phyloP scores from a whole-genome alignment of 2,888 invertebrate genomes.

The Psylliodes chrysocephalus region DNA sequence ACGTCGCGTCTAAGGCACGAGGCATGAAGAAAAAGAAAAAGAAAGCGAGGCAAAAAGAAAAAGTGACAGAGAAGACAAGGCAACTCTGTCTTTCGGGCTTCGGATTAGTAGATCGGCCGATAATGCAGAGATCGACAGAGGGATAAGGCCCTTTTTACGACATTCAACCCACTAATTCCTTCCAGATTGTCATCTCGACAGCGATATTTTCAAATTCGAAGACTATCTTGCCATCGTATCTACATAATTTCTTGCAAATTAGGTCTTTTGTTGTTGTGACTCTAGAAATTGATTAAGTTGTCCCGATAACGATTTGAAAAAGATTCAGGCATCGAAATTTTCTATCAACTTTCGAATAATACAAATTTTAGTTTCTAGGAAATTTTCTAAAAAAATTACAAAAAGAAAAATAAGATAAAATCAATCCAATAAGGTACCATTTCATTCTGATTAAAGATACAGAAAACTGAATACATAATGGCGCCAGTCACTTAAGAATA shows the following conservation, averaged over 20 bases:
- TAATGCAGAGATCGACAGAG: not conserved
- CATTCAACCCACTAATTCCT: constrained; percentile 38
- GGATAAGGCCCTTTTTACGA: constrained; percentile 22
- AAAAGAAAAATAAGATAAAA: too few relatives aligned
- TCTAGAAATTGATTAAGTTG: constrained; percentile 16
- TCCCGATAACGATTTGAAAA: constrained; percentile 8
- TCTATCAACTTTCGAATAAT: not conserved
- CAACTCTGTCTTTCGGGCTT: not conserved
- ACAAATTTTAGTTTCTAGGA: not conserved
- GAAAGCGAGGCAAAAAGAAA: not conserved
- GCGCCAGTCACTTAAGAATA: too few relatives aligned
- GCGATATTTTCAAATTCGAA: constrained; percentile 31
- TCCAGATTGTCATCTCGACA: constrained; percentile 37
- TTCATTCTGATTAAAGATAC: too few relatives aligned
- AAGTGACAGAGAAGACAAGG: not conserved
- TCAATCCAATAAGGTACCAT: too few relatives aligned
- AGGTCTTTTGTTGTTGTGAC: constrained; percentile 21
- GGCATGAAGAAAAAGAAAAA: not conserved
- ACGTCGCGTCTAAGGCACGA: not conserved
- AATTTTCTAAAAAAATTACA: not conserved
- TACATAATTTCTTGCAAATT: constrained; percentile 29
- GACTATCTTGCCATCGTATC: constrained; percentile 16
- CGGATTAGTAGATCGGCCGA: constrained; percentile 6
- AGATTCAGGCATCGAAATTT: not conserved
- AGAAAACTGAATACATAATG: too few relatives aligned